phyloP scores from a whole-genome alignment of 2,888 invertebrate species.

The Sicus ferrugineus region DNA sequence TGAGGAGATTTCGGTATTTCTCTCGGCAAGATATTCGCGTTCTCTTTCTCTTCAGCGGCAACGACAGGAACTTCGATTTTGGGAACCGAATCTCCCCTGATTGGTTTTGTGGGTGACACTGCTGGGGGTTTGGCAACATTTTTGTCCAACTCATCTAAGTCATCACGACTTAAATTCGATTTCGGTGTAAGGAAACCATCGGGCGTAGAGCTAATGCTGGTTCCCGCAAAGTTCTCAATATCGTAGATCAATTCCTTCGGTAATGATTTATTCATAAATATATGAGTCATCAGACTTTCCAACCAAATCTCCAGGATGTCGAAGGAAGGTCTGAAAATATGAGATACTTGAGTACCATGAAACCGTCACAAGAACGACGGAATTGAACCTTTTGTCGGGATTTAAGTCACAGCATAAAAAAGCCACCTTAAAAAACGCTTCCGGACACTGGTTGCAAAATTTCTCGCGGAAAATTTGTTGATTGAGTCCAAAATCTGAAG shows the following conservation, averaged over 20 bases:
- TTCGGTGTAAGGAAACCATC: slow-evolving; percentile 63
- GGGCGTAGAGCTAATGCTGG: slow-evolving; percentile 60
- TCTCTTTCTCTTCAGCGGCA: slow-evolving; percentile 46
- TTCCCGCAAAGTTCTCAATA: slow-evolving; percentile 73
- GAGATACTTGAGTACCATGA: not conserved
- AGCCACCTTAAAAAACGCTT: slow-evolving; percentile 86
- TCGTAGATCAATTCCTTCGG: slow-evolving; percentile 77
- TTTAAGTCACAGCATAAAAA: slow-evolving; percentile 90
- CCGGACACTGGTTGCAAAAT: slow-evolving; percentile 84
- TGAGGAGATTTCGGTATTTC: slow-evolving; percentile 64
- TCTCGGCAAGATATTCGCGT: slow-evolving; percentile 48
- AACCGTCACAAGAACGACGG: not conserved
- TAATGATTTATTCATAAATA: slow-evolving; percentile 71
- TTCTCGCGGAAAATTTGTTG: slow-evolving; percentile 84
- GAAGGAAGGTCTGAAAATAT: slow-evolving; percentile 78
- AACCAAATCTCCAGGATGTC: slow-evolving; percentile 91
- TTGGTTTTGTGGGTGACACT: not conserved
- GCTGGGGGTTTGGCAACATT: slow-evolving; percentile 28
- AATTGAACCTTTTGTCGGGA: slow-evolving; percentile 79
- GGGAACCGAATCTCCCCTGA: not conserved
- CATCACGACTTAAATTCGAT: slow-evolving; percentile 60
- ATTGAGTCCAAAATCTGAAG: slow-evolving; percentile 91
- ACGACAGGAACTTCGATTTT: slow-evolving; percentile 19
- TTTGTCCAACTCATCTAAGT: slow-evolving; percentile 51
- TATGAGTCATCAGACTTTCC: slow-evolving; percentile 78